Base-by-base conservation (phyloP, 30 jellyfish, hydroid and myxozoan species). In the Aurelia coerulea region DNA sequence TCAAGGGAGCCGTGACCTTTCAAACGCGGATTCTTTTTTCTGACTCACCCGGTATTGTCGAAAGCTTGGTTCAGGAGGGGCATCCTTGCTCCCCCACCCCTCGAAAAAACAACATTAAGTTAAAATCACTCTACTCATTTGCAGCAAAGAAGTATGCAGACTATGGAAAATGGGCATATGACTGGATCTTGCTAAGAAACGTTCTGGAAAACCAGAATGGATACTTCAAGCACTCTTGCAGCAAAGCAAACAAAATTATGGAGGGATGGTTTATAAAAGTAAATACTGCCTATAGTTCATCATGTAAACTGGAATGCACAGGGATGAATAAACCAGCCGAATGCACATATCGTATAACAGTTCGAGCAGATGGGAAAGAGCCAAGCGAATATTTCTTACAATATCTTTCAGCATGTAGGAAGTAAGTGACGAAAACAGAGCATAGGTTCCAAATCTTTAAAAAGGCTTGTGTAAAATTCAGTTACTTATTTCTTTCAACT, bases 121-220 rank as follows among this genome's bases (percentile, higher is more conserved):
- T 5, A 2, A 42, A 42, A 42, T 5, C 53, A 42, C 12, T 7
- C 5, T 7, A 6, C 53, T 10, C 5, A 0, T 60, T 60, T 60
- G 31, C 29, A 60, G 69, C 69, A 23, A 60, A 60, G 31, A 60
- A 60, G 33, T 60, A 60, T 13, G 69, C 69, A 60, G 10, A 60
- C 31, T 60, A 60, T 60, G 69, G 69, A 60, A 23, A 60, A 60
- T 60, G 69, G 69, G 69, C 69, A 2, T 60, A 60, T 23, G 33
- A 60, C 6, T 60, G 69, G 69, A 60, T 60, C 6, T 23, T 60
- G 34, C 1, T 23, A 13, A 60, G 69, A 60, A 60, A 60, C 35
- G 69, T 60, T 8, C 35, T 7, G 69, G 69, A 60, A 60, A 60
- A 60, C 10, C 6, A 1, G 69, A n/a, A n/a, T 23, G 35, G 69